Evolutionary conservation across 2,888 invertebrate genomes (phyloP).

Genomic region (Drosophila sordidula): DNA sequence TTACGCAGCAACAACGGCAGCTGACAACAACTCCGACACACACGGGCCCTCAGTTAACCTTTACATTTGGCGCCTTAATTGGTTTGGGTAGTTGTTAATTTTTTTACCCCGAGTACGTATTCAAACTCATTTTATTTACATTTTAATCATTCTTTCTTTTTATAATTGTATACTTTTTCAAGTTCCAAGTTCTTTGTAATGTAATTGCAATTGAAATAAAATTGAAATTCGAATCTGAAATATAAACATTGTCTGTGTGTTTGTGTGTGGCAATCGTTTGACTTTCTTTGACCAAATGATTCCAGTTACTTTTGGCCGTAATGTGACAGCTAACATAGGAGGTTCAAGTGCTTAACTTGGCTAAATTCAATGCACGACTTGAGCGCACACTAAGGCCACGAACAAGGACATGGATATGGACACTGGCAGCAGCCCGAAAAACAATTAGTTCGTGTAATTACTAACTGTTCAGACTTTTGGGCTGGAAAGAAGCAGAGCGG

Average conservation of each 20-base stretch:
- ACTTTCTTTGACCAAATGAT: too few relatives aligned
- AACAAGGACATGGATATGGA: constrained; percentile 23
- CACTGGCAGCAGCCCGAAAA: constrained; percentile 31
- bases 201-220: too few relatives aligned
- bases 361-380: constrained; percentile 20
- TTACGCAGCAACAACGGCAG: neutral
- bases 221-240: too few relatives aligned
- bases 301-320: too few relatives aligned
- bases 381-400: constrained; percentile 27
- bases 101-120: too few relatives aligned
- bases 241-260: too few relatives aligned
- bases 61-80: neutral
- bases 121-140: too few relatives aligned
- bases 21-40: neutral
- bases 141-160: too few relatives aligned
- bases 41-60: neutral
- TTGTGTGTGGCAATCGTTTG: too few relatives aligned
- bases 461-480: constrained; percentile 7
- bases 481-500: neutral
- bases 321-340: neutral
- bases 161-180: too few relatives aligned
- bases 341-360: constrained; percentile 8
- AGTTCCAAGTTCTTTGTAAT: too few relatives aligned
- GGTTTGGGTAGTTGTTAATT: too few relatives aligned
- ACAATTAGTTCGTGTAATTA: constrained; percentile 67